Evolutionary conservation across 37 sponge, comb jelly and placozoan species (phyloP).

Genomic region (Crambe crambe): DNA sequence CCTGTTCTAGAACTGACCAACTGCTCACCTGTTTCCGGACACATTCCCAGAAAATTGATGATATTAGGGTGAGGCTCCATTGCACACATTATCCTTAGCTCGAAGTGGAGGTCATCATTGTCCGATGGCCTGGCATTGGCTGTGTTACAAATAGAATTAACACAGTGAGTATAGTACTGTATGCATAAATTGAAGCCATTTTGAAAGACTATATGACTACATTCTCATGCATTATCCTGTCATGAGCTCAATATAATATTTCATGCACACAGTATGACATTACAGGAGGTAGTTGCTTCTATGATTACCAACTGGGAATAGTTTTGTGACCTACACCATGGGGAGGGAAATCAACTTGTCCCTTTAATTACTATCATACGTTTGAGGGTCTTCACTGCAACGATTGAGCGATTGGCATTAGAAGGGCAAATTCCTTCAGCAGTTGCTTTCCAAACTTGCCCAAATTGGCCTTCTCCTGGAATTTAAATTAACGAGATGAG

Average conservation of each 20-base stretch:
- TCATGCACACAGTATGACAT: not conserved
- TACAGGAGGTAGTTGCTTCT: too few species aligned
- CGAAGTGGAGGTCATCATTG: conserved; percentile 43
- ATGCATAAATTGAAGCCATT: not conserved
- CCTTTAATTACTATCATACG: too few species aligned
- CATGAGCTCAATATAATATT: not conserved
- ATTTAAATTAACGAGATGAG: not conserved
- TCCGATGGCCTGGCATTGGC: conserved; percentile 34
- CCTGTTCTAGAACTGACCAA: too few species aligned
- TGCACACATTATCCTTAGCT: conserved; percentile 53
- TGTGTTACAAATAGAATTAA: not conserved
- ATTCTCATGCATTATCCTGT: not conserved
- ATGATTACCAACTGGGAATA: too few species aligned
- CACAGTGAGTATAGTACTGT: not conserved
- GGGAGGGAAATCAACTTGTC: too few species aligned
- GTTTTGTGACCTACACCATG: too few species aligned
- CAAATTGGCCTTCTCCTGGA: conserved; percentile 72
- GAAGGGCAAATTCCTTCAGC: conserved; percentile 50
- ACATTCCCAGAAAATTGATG: conserved; percentile 67
- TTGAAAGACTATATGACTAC: not conserved
- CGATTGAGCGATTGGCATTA: conserved; percentile 33
- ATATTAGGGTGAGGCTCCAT: conserved; percentile 74
- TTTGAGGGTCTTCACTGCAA: conserved; percentile 72
- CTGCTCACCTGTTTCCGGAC: conserved; percentile 49
- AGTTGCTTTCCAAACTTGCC: conserved; percentile 46